phyloP scores from a whole-genome alignment of 2,113 vertebrate genomes.

The Oophaga pumilio region DNA sequence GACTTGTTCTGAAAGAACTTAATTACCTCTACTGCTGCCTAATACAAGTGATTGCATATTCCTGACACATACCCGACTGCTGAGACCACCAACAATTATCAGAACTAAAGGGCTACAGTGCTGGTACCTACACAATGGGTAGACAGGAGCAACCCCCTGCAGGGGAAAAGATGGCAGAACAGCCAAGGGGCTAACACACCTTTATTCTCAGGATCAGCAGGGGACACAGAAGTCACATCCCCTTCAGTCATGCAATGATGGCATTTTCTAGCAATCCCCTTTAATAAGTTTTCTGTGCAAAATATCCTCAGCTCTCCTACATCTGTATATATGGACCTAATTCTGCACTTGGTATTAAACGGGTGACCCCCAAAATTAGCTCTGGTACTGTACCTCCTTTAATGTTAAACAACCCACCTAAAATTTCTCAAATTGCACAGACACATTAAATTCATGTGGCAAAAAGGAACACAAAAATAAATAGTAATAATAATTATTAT shows the following conservation, averaged over 20 bases:
- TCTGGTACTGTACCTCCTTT: background rate
- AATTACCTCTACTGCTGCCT: background rate
- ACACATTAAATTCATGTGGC: too few species aligned
- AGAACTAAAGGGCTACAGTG: background rate
- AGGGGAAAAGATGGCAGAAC: background rate
- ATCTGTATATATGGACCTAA: background rate
- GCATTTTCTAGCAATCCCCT: background rate
- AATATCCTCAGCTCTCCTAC: background rate
- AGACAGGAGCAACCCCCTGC: background rate
- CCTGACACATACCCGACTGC: background rate
- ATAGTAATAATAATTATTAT: too few species aligned
- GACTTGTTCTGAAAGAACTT: background rate
- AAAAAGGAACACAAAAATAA: too few species aligned
- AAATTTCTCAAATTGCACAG: too few species aligned
- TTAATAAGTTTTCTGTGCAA: background rate
- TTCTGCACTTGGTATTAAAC: background rate
- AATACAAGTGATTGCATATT: background rate
- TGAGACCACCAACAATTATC: background rate
- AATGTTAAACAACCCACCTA: too few species aligned
- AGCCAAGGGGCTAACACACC: background rate
- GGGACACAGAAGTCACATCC: background rate
- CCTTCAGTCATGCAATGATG: background rate
- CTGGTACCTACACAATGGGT: background rate
- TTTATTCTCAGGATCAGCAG: background rate
- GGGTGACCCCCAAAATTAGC: background rate